Conservation (phyloP, 1,140 invertebrate species). For the Drosophila ficusphila region DNA sequence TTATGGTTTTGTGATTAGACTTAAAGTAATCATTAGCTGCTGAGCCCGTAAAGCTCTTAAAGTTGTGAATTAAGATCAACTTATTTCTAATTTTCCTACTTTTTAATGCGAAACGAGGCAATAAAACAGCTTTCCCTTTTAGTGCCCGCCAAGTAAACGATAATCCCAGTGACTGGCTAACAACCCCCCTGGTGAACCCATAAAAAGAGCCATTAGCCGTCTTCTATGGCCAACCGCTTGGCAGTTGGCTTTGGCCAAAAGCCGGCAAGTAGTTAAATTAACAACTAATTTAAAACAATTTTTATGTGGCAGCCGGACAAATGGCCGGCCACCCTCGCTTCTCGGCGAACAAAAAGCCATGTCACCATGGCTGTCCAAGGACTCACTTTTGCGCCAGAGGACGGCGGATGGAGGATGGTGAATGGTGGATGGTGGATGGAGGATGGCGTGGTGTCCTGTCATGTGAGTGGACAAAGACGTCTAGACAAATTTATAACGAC, state of each 20-base stretch:
- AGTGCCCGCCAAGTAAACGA: conserved; percentile 20
- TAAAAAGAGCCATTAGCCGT: conserved; percentile 42
- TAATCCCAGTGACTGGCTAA: conserved; percentile 13
- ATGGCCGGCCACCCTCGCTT: conserved; percentile 28
- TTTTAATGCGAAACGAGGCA: not conserved
- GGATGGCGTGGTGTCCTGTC: conserved; percentile 36
- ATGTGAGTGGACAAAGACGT: conserved; percentile 67
- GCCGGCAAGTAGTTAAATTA: conserved; percentile 61
- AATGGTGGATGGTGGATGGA: no score
- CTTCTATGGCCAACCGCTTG: conserved; percentile 28
- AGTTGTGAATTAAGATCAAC: not conserved
- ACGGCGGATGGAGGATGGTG: no score
- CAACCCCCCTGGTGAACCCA: conserved; percentile 29
- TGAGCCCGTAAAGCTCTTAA: no score
- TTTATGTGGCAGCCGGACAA: conserved; percentile 66
- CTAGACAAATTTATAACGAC: conserved; percentile 77
- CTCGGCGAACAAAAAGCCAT: conserved; percentile 16
- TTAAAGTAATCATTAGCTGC: no score
- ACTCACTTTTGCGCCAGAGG: conserved; percentile 13
- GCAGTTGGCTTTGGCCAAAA: conserved; percentile 15
- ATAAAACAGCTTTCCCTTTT: conserved; percentile 29
- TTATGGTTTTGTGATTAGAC: no score
- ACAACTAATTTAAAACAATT: conserved; percentile 73
- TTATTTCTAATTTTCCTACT: not conserved
- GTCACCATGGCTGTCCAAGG: conserved; percentile 30